Conservation (phyloP, 2,888 invertebrate species). For the Lithophane semibrunnea region DNA sequence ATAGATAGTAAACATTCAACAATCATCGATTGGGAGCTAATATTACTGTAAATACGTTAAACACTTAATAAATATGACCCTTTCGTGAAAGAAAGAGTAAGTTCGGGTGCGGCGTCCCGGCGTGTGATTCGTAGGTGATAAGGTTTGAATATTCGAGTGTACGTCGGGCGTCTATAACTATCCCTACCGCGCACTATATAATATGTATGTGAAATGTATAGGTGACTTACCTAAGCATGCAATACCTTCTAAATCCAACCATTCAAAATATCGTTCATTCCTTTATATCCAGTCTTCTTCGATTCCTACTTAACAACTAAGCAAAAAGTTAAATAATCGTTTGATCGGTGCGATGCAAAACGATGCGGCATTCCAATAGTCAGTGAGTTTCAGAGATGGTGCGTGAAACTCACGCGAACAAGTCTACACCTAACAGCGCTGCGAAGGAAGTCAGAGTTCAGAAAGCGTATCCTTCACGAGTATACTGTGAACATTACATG, state of each 20-base stretch:
- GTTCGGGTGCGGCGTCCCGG: conserved; percentile 9
- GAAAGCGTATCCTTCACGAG: conserved; percentile 20
- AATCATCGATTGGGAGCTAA: conserved; percentile 43
- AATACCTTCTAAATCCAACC: conserved; percentile 67
- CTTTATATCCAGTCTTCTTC: conserved; percentile 80
- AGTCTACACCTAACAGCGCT: conserved; percentile 16
- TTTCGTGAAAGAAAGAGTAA: conserved; percentile 5
- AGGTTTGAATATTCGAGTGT: conserved; percentile 32
- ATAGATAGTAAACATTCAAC: conserved; percentile 50
- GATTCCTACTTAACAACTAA: conserved; percentile 75
- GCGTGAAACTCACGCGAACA: conserved; percentile 16
- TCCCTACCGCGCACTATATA: conserved; percentile 30
- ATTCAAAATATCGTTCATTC: conserved; percentile 69
- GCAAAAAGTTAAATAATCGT: conserved; percentile 47
- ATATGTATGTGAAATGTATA: conserved; percentile 39
- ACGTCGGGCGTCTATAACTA: conserved; percentile 37
- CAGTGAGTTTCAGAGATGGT: neutral
- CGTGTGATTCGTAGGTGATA: conserved; percentile 18
- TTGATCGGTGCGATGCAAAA: conserved; percentile 30
- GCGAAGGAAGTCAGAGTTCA: conserved; percentile 22
- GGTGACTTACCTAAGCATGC: conserved; percentile 67
- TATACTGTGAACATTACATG: neutral
- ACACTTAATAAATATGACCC: conserved; percentile 42
- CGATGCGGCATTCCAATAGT: conserved; percentile 21
- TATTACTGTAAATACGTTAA: conserved; percentile 48